phyloP scores from a whole-genome alignment of 2,888 invertebrate genomes.

The Galeopsomyia nigrocyanea region DNA sequence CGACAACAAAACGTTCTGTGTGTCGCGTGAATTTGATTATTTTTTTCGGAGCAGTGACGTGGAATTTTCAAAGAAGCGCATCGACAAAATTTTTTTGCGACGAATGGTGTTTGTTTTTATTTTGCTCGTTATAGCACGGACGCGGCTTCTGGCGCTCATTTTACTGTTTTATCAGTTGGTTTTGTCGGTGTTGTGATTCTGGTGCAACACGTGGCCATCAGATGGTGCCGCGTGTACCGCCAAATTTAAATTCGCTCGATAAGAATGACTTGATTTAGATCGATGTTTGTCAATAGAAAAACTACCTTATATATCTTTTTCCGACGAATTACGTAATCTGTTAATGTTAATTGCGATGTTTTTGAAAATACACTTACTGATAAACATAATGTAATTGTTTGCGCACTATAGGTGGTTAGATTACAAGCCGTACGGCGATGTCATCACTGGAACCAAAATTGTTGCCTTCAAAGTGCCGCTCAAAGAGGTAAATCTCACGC shows the following conservation, averaged over 20 bases:
- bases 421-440: conserved; percentile 75
- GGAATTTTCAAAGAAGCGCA: too few relatives aligned
- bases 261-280: background rate
- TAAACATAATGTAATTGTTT: background rate
- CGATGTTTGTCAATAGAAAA: background rate
- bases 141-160: conserved; percentile 34
- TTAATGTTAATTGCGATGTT: too few relatives aligned
- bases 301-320: too few relatives aligned
- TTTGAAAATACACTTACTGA: too few relatives aligned
- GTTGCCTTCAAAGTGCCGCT: conserved; percentile 84
- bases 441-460: conserved; percentile 78
- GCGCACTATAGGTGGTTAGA: conserved; percentile 73
- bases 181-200: background rate
- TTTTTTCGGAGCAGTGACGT: background rate
- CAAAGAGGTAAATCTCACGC: conserved; percentile 69
- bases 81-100: background rate
- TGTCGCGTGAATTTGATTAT: background rate
- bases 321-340: too few relatives aligned
- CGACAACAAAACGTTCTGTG: background rate
- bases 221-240: conserved; percentile 27
- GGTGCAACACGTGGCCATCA: conserved; percentile 27
- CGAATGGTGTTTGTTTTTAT: conserved; percentile 50
- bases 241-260: conserved; percentile 11
- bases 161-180: conserved; percentile 31
- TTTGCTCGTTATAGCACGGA: conserved; percentile 49